A percentile compares a stretch with the other conserved stretches of the same genome.
These are phyloP conservation scores for Girardinus metallicus DNA, from an alignment of 2,797 vertebrate species.

Conservation along the genomic window DNA sequence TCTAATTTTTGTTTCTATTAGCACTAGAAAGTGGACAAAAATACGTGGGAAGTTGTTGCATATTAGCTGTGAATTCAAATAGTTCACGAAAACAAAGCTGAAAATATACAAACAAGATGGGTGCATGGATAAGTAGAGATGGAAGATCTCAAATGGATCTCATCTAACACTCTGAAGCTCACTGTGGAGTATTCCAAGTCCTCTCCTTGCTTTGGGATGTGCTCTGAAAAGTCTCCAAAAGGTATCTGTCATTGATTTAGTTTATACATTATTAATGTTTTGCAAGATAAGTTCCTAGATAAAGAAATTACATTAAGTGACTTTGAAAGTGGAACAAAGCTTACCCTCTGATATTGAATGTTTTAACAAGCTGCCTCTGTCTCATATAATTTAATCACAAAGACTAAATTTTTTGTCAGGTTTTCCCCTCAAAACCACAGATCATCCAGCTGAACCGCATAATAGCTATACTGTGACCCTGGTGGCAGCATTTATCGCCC, in stretches of 20 bases:
- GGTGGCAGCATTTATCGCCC: conserved; percentile 27
- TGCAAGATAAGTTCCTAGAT: background rate
- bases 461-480: conserved; percentile 27
- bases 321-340: background rate
- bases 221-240: background rate
- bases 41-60: too few relatives aligned
- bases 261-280: background rate
- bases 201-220: background rate
- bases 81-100: background rate
- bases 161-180: background rate
- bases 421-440: conserved; percentile 11
- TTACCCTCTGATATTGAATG: background rate
- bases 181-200: background rate
- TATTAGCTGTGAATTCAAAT: background rate
- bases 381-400: conserved; percentile 14
- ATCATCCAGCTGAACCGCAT: conserved; percentile 14
- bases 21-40: too few relatives aligned
- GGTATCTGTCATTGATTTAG: background rate
- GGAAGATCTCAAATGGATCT: background rate
- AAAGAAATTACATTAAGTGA: background rate
- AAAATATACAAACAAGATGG: background rate
- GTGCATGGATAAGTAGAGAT: background rate
- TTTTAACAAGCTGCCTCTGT: background rate
- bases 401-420: conserved; percentile 7
- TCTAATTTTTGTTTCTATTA: too few relatives aligned